Evolutionary conservation across 2,113 vertebrate genomes (phyloP).

Genomic region (Thalassoma bifasciatum): DNA sequence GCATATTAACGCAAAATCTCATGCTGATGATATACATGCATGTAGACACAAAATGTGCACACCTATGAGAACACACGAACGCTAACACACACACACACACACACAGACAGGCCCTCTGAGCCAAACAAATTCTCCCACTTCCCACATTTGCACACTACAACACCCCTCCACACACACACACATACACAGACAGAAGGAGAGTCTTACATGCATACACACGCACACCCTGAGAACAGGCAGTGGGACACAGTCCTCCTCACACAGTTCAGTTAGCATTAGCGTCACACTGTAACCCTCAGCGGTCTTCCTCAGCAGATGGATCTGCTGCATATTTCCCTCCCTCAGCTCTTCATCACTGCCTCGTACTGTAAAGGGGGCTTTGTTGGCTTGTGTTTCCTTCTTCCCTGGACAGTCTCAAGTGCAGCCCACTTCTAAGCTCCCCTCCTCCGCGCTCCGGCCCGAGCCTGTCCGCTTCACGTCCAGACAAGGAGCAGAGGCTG

Average conservation of each 20-base stretch:
- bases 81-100: not conserved
- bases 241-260: conserved; percentile 16
- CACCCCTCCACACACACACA: conserved; percentile 19
- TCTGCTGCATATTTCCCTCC: conserved; percentile 20
- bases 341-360: conserved; percentile 26
- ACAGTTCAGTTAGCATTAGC: conserved; percentile 40
- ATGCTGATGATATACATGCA: not conserved
- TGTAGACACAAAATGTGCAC: not conserved
- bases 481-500: conserved; percentile 56
- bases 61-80: not conserved
- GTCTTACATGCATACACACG: not conserved
- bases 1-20: conserved; percentile 6
- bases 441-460: not conserved
- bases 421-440: not conserved
- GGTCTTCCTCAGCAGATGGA: conserved; percentile 45
- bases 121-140: conserved; percentile 47
- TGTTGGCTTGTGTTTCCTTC: conserved; percentile 51
- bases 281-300: conserved; percentile 16
- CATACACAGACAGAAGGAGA: too few species aligned
- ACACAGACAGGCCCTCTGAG: conserved; percentile 1
- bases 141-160: conserved; percentile 33
- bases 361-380: conserved; percentile 47
- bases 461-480: conserved; percentile 11
- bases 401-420: conserved; percentile 64
- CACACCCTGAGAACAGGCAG: conserved; percentile 16